Evolutionary conservation across 2,113 vertebrate species (phyloP).

Genomic region (Clupea harengus): DNA sequence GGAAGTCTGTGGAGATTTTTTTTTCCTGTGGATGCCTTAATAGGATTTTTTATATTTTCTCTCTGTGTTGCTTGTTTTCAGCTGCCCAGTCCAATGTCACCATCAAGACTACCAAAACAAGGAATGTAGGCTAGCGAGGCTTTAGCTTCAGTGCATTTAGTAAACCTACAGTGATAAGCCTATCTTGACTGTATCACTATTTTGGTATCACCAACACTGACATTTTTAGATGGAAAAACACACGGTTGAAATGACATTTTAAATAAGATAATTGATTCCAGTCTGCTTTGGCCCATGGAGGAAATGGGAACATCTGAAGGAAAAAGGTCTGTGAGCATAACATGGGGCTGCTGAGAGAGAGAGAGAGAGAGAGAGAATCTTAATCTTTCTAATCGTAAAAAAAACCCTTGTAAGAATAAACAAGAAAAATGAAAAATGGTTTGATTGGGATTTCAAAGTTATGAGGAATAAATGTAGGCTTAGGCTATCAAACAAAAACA

Average conservation of each 20-base stretch:
- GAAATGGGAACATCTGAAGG: neutral
- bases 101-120: neutral
- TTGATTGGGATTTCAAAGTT: too few species aligned
- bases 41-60: neutral
- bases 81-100: neutral
- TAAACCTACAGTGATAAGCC: neutral
- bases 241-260: neutral
- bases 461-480: too few species aligned
- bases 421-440: too few species aligned
- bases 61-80: neutral
- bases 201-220: neutral
- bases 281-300: neutral
- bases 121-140: neutral
- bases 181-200: too few species aligned
- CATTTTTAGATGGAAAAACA: neutral
- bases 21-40: neutral
- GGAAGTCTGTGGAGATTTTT: constrained; percentile 9
- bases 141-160: neutral
- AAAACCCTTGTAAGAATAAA: too few species aligned
- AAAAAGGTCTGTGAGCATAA: neutral
- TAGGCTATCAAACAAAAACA: too few species aligned
- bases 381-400: too few species aligned
- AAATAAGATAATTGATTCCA: neutral
- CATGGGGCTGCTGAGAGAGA: neutral
- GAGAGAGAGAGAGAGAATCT: constrained; percentile 30